These are phyloP conservation scores for Tragelaphus imberbis DNA, from an alignment of 2,113 vertebrate species.

Conservation along the genomic window DNA sequence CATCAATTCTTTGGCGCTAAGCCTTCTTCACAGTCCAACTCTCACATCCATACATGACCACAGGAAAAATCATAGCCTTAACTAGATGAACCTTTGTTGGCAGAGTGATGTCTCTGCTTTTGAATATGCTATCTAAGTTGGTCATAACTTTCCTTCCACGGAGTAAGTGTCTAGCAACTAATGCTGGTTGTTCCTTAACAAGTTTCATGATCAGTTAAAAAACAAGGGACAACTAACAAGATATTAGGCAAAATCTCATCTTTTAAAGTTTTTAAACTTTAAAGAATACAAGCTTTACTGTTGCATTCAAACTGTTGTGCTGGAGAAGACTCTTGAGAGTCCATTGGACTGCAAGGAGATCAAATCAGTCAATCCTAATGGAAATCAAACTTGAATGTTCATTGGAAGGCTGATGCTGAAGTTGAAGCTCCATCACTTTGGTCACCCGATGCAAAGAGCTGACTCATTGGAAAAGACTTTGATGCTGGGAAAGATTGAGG, in stretches of 20 bases:
- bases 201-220: not conserved
- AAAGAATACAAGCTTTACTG: not conserved
- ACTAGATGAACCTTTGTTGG: too few species aligned
- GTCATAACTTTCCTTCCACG: too few species aligned
- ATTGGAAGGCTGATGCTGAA: not conserved
- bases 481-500: not conserved
- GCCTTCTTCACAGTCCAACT: too few species aligned
- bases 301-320: not conserved
- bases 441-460: not conserved
- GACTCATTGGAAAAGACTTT: not conserved
- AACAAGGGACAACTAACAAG: not conserved
- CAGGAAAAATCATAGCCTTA: too few species aligned
- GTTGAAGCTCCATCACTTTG: not conserved
- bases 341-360: not conserved
- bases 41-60: too few species aligned
- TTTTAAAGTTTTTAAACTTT: not conserved
- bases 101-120: too few species aligned
- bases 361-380: not conserved
- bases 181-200: not conserved
- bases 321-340: not conserved
- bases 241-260: not conserved
- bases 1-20: too few species aligned
- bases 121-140: too few species aligned
- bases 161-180: not conserved
- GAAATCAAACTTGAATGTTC: not conserved